Conservation (phyloP, 2,113 vertebrate genomes). For the Struthidea cinerea region DNA sequence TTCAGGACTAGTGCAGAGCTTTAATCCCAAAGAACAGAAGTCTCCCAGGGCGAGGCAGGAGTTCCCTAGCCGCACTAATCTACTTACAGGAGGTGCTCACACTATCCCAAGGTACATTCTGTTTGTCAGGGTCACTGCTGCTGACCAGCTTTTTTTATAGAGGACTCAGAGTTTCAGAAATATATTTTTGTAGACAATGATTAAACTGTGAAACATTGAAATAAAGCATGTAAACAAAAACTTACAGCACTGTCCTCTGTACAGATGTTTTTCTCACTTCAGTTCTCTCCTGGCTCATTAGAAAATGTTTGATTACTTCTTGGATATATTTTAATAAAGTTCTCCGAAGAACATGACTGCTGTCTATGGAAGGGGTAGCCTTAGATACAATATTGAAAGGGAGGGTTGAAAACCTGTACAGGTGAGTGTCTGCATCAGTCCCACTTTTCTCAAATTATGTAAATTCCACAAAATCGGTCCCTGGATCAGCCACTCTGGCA, state of each 20-base stretch:
- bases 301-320: slow-evolving; percentile 68
- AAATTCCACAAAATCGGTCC: background rate
- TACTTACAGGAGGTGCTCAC: slow-evolving; percentile 58
- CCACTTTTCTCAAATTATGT: background rate
- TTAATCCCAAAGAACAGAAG: slow-evolving; percentile 67
- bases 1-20: slow-evolving; percentile 48
- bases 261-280: slow-evolving; percentile 60
- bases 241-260: slow-evolving; percentile 60
- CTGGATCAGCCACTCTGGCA: background rate
- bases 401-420: background rate
- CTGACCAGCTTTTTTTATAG: slow-evolving; percentile 77
- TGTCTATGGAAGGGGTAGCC: slow-evolving; percentile 30
- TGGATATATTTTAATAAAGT: slow-evolving; percentile 75
- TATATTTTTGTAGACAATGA: slow-evolving; percentile 78
- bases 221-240: slow-evolving; percentile 71
- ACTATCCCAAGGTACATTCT: slow-evolving; percentile 70
- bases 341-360: slow-evolving; percentile 53
- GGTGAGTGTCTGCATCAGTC: background rate
- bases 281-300: slow-evolving; percentile 47
- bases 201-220: slow-evolving; percentile 75
- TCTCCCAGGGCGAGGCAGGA: slow-evolving; percentile 50
- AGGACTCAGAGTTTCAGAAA: slow-evolving; percentile 75
- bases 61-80: slow-evolving; percentile 29
- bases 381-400: background rate
- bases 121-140: slow-evolving; percentile 72